Conservation (phyloP, 2,113 vertebrate genomes). For the Pampusana beccarii region DNA sequence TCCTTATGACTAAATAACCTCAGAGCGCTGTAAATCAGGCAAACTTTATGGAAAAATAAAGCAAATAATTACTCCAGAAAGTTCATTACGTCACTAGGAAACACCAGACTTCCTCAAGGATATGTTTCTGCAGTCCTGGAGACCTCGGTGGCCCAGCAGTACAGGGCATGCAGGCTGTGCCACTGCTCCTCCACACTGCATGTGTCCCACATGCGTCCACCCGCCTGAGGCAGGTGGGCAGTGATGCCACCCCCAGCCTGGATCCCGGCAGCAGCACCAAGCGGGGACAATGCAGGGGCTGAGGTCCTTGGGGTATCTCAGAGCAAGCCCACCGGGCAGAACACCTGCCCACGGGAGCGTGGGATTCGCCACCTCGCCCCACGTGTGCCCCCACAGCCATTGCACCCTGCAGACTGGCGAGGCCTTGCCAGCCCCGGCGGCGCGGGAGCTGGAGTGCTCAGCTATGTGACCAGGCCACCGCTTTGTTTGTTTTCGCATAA, state of each 20-base stretch:
- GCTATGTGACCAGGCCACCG: constrained; percentile 23
- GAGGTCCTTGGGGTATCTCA: background rate
- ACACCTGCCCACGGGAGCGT: accelerated
- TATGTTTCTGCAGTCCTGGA: background rate
- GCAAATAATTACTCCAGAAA: background rate
- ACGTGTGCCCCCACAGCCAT: accelerated
- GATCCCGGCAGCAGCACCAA: background rate
- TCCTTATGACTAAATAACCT: background rate
- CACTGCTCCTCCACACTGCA: background rate
- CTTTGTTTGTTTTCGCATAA: constrained; percentile 50
- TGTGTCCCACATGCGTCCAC: too few species aligned
- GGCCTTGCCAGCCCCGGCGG: background rate
- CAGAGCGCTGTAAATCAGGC: background rate
- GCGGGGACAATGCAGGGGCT: accelerated
- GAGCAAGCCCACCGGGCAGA: background rate
- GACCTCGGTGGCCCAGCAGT: accelerated
- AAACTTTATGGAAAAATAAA: background rate
- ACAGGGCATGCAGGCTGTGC: accelerated
- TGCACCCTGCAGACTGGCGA: background rate
- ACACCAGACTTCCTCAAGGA: background rate
- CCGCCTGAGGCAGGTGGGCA: background rate
- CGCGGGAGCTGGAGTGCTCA: background rate
- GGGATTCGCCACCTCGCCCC: background rate
- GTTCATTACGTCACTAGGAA: background rate
- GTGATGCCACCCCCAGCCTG: background rate